Evolutionary conservation across 2,113 vertebrate genomes (phyloP), one percentile per base, ranked within the genome.

Genomic region (Oncorhynchus gorbuscha): DNA sequence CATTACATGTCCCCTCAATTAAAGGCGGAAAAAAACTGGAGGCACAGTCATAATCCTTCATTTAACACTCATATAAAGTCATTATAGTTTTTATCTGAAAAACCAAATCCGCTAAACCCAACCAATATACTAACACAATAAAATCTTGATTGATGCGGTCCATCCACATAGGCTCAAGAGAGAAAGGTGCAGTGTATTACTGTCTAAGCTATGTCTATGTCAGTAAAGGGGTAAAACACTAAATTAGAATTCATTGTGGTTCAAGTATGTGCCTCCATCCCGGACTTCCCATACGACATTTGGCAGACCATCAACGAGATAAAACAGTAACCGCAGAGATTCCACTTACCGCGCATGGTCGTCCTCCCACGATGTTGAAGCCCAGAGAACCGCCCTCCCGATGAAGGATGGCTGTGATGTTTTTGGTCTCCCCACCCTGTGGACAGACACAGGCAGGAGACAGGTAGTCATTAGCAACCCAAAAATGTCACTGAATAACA

Each of bases 301-400:
- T 76, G 81, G 76, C 85, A 85, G 82, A 83, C 80, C 80, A 80
- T 78, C 49, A 39, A 72, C 39, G 39, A 45, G 75, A 68, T 73
- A 73, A 80, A 83, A 78, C 62, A 62, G 18, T 9, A 62, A 62
- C 5, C 1, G 20, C 7, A 11, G 9, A 45, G n/a, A 62, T 24
- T n/a, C 59, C 3, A 97, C 98, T 90, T 96, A 99, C 97, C 96
- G 84, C 79, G 79, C 95, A 97, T 0, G 96, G 96, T 88, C 96
- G 94, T 92, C 98, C 98, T 88, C 98, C 98, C 79, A 99, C 94
- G 85, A 99, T 99, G 90, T 99, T 99, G 95, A 99, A 99, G 89
- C 97, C 97, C 88, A 99, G 95, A 85, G 98, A 97, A 86, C 97
- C 97, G 0, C 94, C 94, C 87, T 97, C 96, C 58, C 98, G 95